Conservation (phyloP, 2,113 vertebrate genomes). For the Leptocoma aspasia region DNA sequence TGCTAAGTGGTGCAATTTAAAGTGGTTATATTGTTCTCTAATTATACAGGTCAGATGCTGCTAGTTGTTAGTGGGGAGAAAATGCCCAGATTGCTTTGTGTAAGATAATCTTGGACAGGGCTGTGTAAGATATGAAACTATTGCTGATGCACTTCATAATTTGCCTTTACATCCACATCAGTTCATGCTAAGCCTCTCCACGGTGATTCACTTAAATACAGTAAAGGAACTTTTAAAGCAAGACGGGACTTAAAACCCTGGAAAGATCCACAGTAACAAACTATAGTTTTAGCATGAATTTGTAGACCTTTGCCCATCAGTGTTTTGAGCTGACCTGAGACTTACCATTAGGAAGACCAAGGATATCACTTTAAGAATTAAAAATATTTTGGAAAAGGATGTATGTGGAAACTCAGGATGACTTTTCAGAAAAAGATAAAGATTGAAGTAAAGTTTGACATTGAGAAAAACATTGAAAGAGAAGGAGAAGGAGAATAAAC, state of each 20-base stretch:
- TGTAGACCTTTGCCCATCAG: accelerated
- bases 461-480: neutral
- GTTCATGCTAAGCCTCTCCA: neutral
- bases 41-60: neutral
- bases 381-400: neutral
- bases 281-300: neutral
- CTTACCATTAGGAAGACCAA: neutral
- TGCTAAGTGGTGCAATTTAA: neutral
- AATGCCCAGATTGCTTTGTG: neutral
- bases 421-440: neutral
- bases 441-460: neutral
- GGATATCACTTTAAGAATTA: neutral
- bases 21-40: neutral
- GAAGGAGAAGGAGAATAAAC: neutral
- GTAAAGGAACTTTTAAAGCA: neutral
- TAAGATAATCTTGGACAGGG: neutral
- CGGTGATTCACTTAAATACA: neutral
- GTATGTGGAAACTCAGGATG: neutral
- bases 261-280: neutral
- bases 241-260: neutral
- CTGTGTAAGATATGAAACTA: neutral
- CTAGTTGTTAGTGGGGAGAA: neutral
- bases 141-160: neutral
- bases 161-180: neutral
- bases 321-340: neutral